Evolutionary conservation across 1,140 invertebrate species (phyloP).

Genomic region (Euura saliciscinereae): DNA sequence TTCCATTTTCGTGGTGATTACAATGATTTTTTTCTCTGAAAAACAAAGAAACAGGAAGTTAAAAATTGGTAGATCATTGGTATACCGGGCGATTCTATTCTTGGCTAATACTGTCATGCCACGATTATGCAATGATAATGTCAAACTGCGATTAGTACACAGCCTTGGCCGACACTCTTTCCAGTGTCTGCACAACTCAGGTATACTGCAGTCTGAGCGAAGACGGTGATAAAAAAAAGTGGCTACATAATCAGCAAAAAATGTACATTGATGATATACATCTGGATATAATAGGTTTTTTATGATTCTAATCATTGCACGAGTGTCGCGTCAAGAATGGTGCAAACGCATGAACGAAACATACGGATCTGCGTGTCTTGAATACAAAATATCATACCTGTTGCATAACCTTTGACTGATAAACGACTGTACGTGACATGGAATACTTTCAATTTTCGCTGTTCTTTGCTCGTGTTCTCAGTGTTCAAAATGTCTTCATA

Average conservation of each 20-base stretch:
- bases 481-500: too few species aligned
- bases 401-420: not conserved
- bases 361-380: not conserved
- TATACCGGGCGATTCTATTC: not conserved
- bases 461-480: not conserved
- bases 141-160: conserved; percentile 4
- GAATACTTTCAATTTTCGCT: not conserved
- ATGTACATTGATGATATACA: too few species aligned
- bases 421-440: not conserved
- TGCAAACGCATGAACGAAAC: too few species aligned
- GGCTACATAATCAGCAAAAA: not conserved
- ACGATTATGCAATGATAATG: conserved; percentile 4
- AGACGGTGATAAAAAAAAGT: not conserved
- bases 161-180: not conserved
- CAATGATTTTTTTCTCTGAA: too few species aligned
- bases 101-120: not conserved
- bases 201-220: not conserved
- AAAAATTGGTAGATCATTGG: not conserved
- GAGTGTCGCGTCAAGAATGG: too few species aligned
- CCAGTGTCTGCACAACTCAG: too few species aligned
- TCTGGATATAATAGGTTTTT: too few species aligned
- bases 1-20: too few species aligned
- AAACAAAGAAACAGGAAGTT: too few species aligned
- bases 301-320: too few species aligned
- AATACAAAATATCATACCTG: not conserved